Evolutionary conservation across 2,888 invertebrate genomes (phyloP).

Genomic region (Tortrix viridana): DNA sequence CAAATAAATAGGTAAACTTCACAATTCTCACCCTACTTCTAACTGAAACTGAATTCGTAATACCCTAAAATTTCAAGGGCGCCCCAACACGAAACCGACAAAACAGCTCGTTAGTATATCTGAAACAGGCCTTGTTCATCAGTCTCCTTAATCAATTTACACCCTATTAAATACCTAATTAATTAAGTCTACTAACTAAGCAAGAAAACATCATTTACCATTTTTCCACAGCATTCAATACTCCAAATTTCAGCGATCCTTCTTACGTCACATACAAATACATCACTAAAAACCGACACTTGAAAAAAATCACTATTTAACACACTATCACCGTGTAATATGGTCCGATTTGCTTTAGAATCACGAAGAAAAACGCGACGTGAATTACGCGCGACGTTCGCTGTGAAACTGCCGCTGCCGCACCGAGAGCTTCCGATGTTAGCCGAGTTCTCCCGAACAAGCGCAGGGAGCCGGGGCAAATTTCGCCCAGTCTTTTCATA

Average conservation of each 20-base stretch:
- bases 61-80: constrained; percentile 46
- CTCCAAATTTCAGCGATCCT: constrained; percentile 47
- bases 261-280: constrained; percentile 67
- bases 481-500: constrained; percentile 81
- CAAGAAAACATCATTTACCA: constrained; percentile 67
- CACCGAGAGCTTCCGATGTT: constrained; percentile 59
- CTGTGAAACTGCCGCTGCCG: constrained; percentile 78
- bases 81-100: constrained; percentile 28
- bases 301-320: constrained; percentile 52
- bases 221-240: constrained; percentile 74
- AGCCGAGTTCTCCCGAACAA: constrained; percentile 51
- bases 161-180: constrained; percentile 39
- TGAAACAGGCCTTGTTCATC: constrained; percentile 28
- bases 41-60: constrained; percentile 1
- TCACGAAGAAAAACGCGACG: constrained; percentile 48
- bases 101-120: constrained; percentile 37
- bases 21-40: neutral
- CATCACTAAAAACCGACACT: constrained; percentile 53
- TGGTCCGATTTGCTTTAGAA: constrained; percentile 43
- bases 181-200: constrained; percentile 53
- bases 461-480: constrained; percentile 63
- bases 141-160: constrained; percentile 30
- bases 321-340: constrained; percentile 67
- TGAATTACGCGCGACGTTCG: constrained; percentile 54
- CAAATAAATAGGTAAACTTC: neutral